These are phyloP conservation scores for Clytia hemisphaerica DNA, from an alignment of 30 jellyfish, hydroid and myxozoan species.

Conservation along the genomic window DNA sequence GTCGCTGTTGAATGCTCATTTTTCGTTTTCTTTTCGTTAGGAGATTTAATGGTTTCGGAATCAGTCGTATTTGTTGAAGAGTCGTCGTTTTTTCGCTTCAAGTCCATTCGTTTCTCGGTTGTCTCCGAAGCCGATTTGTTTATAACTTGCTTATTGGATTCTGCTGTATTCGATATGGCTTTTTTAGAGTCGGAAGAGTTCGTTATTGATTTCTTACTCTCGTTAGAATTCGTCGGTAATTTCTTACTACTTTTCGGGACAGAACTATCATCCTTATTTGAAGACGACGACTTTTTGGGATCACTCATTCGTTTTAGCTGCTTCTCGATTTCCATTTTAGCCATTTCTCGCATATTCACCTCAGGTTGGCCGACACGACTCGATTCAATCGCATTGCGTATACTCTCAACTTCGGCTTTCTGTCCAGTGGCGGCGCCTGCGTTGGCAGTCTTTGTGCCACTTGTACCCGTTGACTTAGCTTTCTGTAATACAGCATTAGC, in stretches of 20 bases:
- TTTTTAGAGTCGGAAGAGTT: too few species aligned
- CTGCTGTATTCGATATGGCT: too few species aligned
- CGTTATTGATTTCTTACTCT: neutral
- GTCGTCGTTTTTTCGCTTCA: too few species aligned
- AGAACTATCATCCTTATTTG: neutral
- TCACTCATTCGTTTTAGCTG: slow-evolving; percentile 24
- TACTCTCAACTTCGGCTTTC: slow-evolving; percentile 13
- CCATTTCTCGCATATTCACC: slow-evolving; percentile 24
- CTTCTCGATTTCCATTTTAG: slow-evolving; percentile 30
- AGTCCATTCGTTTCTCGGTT: too few species aligned
- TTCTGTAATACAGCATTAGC: too few species aligned
- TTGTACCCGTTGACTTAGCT: neutral
- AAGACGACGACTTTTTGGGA: neutral
- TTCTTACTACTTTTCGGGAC: neutral
- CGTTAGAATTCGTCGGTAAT: neutral
- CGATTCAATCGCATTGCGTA: slow-evolving; percentile 19
- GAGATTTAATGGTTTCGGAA: too few species aligned
- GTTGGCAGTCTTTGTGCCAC: neutral
- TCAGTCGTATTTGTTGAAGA: too few species aligned
- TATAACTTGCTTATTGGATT: too few species aligned
- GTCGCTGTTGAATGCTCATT: too few species aligned
- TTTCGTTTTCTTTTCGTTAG: too few species aligned
- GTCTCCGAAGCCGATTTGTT: too few species aligned
- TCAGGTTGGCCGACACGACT: slow-evolving; percentile 19
- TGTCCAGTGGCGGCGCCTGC: neutral